These are phyloP conservation scores for Monoplex corrugatus DNA, from an alignment of 2,888 invertebrate species.

Conservation along the genomic window DNA sequence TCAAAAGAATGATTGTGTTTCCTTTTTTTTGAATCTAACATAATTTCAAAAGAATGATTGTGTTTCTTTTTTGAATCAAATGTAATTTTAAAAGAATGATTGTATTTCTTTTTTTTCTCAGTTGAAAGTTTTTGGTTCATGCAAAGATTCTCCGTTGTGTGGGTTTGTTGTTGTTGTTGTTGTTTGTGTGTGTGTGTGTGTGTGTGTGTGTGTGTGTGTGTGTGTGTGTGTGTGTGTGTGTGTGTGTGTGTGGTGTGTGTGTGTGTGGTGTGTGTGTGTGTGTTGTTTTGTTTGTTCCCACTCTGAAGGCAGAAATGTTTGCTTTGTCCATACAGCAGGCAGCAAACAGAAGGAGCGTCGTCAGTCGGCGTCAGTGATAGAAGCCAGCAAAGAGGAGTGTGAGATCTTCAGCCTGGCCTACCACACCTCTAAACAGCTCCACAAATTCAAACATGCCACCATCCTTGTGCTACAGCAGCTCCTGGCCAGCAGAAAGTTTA, in stretches of 20 bases:
- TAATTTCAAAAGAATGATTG: too few species aligned
- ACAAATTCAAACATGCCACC: conserved; percentile 92
- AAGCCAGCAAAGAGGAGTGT: conserved; percentile 65
- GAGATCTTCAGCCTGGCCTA: conserved; percentile 69
- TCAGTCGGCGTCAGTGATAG: conserved; percentile 37
- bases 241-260: background rate
- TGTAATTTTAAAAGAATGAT: too few species aligned
- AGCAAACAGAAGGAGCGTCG: background rate
- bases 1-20: too few species aligned
- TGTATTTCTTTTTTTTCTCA: too few species aligned
- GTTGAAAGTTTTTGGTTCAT: too few species aligned
- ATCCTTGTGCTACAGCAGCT: conserved; percentile 89
- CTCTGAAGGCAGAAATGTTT: too few species aligned
- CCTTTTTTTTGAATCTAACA: too few species aligned
- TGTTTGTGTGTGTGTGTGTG: background rate
- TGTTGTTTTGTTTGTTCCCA: background rate
- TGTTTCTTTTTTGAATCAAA: too few species aligned
- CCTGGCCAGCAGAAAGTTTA: conserved; percentile 87
- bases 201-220: background rate
- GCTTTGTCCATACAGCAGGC: background rate
- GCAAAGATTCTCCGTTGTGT: too few species aligned
- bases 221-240: background rate
- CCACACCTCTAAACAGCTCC: conserved; percentile 89
- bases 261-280: background rate
- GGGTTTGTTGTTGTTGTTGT: too few species aligned